Evolutionary conservation across 92 coral and sea anemone genomes (phyloP).

Genomic region (Porites cylindrica): DNA sequence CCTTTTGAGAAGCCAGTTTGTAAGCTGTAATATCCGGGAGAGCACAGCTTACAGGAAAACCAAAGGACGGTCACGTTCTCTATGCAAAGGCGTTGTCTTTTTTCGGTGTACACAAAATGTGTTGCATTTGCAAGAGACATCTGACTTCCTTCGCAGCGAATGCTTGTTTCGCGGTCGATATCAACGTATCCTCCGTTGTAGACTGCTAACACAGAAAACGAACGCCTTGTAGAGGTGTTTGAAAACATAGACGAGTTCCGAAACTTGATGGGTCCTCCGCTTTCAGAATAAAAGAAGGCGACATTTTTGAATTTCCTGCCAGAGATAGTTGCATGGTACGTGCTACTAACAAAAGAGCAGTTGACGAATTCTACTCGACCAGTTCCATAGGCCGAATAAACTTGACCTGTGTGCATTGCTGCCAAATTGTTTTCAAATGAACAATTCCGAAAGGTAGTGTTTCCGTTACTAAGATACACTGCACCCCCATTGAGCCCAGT

Average conservation of each 20-base stretch:
- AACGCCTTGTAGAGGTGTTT: not conserved
- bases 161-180: conserved; percentile 28
- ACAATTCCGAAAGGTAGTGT: conserved; percentile 51
- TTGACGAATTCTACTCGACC: conserved; percentile 40
- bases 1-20: conserved; percentile 62
- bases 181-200: conserved; percentile 67
- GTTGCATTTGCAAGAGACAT: conserved; percentile 54
- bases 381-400: conserved; percentile 42
- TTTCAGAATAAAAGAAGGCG: conserved; percentile 52
- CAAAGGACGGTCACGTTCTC: conserved; percentile 47
- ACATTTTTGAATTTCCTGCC: not conserved
- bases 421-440: conserved; percentile 61
- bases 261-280: conserved; percentile 41
- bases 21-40: conserved; percentile 62
- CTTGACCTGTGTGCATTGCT: conserved; percentile 20
- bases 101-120: conserved; percentile 35
- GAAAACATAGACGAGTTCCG: conserved; percentile 39
- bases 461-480: conserved; percentile 43
- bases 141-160: conserved; percentile 65
- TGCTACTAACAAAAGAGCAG: conserved; percentile 14
- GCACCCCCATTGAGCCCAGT: conserved; percentile 51
- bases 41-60: conserved; percentile 64
- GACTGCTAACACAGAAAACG: conserved; percentile 40
- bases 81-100: conserved; percentile 21
- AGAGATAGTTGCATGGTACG: not conserved